Conservation (phyloP, 2,888 invertebrate species). For the Erpobdella octoculata region DNA sequence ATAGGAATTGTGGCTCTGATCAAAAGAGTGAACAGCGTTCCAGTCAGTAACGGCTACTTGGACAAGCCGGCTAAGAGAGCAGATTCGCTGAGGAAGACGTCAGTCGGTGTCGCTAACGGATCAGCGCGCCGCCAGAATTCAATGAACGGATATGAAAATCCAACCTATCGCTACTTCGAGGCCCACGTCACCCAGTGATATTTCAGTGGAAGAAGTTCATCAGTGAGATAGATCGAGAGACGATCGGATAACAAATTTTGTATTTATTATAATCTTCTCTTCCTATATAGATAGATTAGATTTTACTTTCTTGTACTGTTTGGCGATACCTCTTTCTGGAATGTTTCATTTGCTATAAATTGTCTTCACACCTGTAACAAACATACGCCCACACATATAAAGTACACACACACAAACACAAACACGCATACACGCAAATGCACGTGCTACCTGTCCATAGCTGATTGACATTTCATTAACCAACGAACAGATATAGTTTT, state of each 20-base stretch:
- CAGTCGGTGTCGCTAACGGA: neutral
- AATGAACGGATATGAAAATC: slow-evolving; percentile 24
- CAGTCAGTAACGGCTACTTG: slow-evolving; percentile 25
- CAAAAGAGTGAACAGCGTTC: slow-evolving; percentile 24
- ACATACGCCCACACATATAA: too few relatives aligned
- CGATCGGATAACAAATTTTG: too few relatives aligned
- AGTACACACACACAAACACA: too few relatives aligned
- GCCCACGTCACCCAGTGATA: neutral
- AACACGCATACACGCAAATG: too few relatives aligned
- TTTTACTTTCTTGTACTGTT: neutral
- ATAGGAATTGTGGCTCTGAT: slow-evolving; percentile 25
- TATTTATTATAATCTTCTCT: too few relatives aligned
- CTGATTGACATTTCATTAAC: too few relatives aligned
- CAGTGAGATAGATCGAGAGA: too few relatives aligned
- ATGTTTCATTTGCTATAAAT: neutral
- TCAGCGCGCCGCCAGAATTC: neutral
- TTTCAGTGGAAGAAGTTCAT: neutral
- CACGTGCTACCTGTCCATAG: too few relatives aligned
- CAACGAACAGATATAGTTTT: too few relatives aligned
- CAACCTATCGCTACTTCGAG: slow-evolving; percentile 26
- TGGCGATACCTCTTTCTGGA: neutral
- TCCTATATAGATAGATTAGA: neutral
- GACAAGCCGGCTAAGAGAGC: slow-evolving; percentile 14
- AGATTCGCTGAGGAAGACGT: neutral
- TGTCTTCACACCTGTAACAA: neutral